Base-by-base conservation (phyloP, 2,888 invertebrate genomes). In the Theodoxus fluviatilis region DNA sequence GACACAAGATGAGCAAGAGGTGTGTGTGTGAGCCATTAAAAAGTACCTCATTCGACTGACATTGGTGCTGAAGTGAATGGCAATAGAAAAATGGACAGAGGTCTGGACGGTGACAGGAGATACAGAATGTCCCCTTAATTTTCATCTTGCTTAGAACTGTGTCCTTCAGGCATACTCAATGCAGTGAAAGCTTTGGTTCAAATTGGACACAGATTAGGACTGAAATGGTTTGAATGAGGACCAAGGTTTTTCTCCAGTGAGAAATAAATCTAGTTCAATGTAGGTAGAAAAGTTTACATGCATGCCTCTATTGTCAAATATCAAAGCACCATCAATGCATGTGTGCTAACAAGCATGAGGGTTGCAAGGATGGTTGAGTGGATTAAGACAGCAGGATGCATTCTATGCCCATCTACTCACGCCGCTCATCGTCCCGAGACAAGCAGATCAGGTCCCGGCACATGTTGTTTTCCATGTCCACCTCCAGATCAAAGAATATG, bases 401-500 rank as follows among this genome's bases (percentile, higher is more conserved):
- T 38, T 40, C 37, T 33, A 33, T 15, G n/a, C 59, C 67, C 35
- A 64, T 43, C n/a, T 40, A 79, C 82, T 75, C 81, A 90, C 90
- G 89, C 81, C 88, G 88, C 79, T 90, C 89, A 75, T 88, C 86
- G 63, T 88, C 87, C 68, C 90, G 88, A 83, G 93, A 92, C 63
- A 90, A 91, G 85, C 94, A 94, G 74, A 94, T 92, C 79, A 91
- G 88, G 88, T 95, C 94, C 64, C 95, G 90, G 87, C 94, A 94
- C 74, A 89, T 85, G 83, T 92, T 92, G 78, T 93, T 92, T 86
- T 95, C 95, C 92, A 94, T 93, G 72, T 93, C 92, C 75, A 92
- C 91, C 88, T 96, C 96, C 77, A 94, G 88, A 84, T 96, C 94
- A 87, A 96, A 96, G 88, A 96, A 96, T 84, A 93, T 90, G 80